Conservation (phyloP, 2,797 vertebrate species). For the Menidia menidia region DNA sequence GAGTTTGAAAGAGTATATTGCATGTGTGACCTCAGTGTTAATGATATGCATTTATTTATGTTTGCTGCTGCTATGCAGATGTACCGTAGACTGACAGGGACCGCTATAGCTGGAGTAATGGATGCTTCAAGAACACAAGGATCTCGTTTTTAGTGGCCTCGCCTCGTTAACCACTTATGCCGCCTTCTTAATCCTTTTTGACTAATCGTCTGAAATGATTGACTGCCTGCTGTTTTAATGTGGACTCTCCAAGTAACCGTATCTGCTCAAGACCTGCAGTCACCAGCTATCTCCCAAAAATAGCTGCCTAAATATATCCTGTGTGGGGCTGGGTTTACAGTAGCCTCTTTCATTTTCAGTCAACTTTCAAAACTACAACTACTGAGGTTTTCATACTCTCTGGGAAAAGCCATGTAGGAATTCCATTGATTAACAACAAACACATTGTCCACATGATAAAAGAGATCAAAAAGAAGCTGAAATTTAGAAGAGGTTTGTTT, state of each 20-base stretch:
- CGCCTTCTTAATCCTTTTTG: conserved; percentile 52
- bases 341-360: conserved; percentile 24
- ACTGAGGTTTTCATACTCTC: conserved; percentile 5
- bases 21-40: conserved; percentile 21
- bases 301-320: conserved; percentile 84
- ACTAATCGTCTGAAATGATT: conserved; percentile 66
- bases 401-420: background rate
- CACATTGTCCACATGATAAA: background rate
- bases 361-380: conserved; percentile 13
- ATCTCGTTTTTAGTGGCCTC: conserved; percentile 10
- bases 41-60: conserved; percentile 19
- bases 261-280: conserved; percentile 79
- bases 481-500: too few species aligned
- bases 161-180: conserved; percentile 49
- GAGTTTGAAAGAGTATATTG: background rate
- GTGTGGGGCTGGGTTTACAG: conserved; percentile 69
- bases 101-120: background rate
- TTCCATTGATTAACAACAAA: background rate
- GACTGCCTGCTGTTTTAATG: conserved; percentile 77
- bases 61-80: conserved; percentile 30
- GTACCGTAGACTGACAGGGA: background rate
- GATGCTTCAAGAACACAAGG: background rate
- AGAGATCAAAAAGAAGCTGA: background rate
- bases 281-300: conserved; percentile 69
- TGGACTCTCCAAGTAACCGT: conserved; percentile 79